These are phyloP conservation scores for Iselma pallidipennis DNA, from an alignment of 2,888 invertebrate species.

Conservation along the genomic window DNA sequence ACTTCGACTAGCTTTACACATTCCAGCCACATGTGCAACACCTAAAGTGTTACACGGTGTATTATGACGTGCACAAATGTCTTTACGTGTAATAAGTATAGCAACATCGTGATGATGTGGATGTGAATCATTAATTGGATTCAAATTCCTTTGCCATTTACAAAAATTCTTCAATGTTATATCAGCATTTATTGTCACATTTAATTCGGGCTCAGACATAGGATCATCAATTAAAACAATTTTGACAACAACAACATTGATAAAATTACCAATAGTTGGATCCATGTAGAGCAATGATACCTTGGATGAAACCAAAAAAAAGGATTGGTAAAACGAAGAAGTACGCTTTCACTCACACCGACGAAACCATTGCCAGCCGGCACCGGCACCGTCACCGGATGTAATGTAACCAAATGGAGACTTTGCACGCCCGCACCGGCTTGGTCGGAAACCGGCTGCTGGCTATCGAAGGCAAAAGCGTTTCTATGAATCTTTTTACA, in stretches of 20 bases:
- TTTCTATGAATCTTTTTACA: too few species aligned
- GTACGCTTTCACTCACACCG: too few species aligned
- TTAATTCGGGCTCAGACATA: slow-evolving; percentile 63
- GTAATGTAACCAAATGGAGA: too few species aligned
- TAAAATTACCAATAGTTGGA: slow-evolving; percentile 87
- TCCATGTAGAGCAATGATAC: slow-evolving; percentile 82
- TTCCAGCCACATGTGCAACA: slow-evolving; percentile 86
- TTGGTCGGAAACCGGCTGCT: too few species aligned
- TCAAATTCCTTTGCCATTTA: slow-evolving; percentile 76
- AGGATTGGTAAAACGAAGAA: not conserved
- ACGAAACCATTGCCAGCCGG: too few species aligned
- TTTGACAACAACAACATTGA: slow-evolving; percentile 87
- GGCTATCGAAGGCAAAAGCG: too few species aligned
- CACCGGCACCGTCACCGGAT: too few species aligned
- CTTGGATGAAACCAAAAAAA: slow-evolving; percentile 46
- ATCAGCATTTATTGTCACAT: slow-evolving; percentile 81
- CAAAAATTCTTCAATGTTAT: slow-evolving; percentile 83
- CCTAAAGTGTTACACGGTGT: slow-evolving; percentile 73
- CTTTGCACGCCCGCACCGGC: too few species aligned
- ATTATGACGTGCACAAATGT: slow-evolving; percentile 66
- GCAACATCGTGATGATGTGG: slow-evolving; percentile 92
- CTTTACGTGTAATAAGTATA: slow-evolving; percentile 79
- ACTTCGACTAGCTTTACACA: slow-evolving; percentile 83
- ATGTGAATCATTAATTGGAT: slow-evolving; percentile 75
- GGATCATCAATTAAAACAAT: slow-evolving; percentile 76